A percentile compares a stretch with the other conserved stretches of the same genome.
Evolutionary conservation across 2,113 vertebrate genomes (phyloP).

Genomic region (Phalacrocorax carbo): DNA sequence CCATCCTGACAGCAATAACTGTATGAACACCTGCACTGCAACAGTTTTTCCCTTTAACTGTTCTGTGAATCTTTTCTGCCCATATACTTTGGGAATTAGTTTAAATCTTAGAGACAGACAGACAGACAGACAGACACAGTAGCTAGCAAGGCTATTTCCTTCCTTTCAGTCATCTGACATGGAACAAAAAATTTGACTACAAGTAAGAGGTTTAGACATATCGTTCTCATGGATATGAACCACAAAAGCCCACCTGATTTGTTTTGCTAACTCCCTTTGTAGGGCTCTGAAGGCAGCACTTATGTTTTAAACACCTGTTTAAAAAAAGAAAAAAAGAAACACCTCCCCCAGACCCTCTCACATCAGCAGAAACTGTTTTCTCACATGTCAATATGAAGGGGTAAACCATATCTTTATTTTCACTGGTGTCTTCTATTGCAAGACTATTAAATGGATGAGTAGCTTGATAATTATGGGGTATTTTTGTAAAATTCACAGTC

Average conservation of each 20-base stretch:
- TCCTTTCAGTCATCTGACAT: neutral
- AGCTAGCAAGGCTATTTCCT: neutral
- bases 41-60: neutral
- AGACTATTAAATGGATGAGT: neutral
- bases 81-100: neutral
- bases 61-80: neutral
- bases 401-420: neutral
- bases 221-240: neutral
- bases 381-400: neutral
- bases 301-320: neutral
- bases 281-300: neutral
- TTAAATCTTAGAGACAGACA: neutral
- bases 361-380: neutral
- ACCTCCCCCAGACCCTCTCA: neutral
- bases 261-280: neutral
- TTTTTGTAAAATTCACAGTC: neutral
- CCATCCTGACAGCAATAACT: neutral
- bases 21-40: neutral
- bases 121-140: neutral
- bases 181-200: neutral
- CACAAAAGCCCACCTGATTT: neutral
- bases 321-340: neutral
- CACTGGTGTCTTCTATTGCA: neutral
- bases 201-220: neutral
- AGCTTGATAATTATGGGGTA: neutral